Conservation (phyloP, 2,888 invertebrate species). For the Choreutis nemorana region DNA sequence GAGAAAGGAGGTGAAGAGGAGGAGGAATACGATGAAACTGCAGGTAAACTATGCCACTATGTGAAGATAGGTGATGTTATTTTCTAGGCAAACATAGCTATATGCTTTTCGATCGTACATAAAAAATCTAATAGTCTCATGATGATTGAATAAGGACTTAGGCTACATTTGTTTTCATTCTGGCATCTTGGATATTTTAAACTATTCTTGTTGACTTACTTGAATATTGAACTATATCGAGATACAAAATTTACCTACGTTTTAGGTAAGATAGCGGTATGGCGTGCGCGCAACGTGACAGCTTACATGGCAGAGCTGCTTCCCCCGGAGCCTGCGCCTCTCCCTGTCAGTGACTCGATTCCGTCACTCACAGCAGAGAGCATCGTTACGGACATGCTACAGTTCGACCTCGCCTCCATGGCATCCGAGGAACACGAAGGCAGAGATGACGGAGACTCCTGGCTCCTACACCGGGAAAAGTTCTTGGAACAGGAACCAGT, state of each 20-base stretch:
- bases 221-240: too few species aligned
- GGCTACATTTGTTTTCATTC: too few species aligned
- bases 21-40: constrained; percentile 38
- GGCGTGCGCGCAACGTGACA: constrained; percentile 75
- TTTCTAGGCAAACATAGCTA: too few species aligned
- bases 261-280: constrained; percentile 61
- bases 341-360: constrained; percentile 71
- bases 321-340: constrained; percentile 73
- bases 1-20: constrained; percentile 45
- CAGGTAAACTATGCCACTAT: too few species aligned
- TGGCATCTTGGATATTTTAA: too few species aligned
- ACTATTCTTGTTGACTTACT: too few species aligned
- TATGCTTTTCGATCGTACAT: too few species aligned
- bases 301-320: constrained; percentile 73
- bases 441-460: constrained; percentile 44
- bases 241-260: constrained; percentile 1
- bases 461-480: constrained; percentile 48
- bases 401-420: constrained; percentile 40
- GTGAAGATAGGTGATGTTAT: too few species aligned
- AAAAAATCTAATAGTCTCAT: too few species aligned
- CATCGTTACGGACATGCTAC: constrained; percentile 39
- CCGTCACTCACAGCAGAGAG: constrained; percentile 56
- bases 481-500: constrained; percentile 53
- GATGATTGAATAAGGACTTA: too few species aligned
- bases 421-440: constrained; percentile 41